These are phyloP conservation scores for Echeneis naucrates DNA, from an alignment of 2,797 vertebrate genomes.

Conservation along the genomic window DNA sequence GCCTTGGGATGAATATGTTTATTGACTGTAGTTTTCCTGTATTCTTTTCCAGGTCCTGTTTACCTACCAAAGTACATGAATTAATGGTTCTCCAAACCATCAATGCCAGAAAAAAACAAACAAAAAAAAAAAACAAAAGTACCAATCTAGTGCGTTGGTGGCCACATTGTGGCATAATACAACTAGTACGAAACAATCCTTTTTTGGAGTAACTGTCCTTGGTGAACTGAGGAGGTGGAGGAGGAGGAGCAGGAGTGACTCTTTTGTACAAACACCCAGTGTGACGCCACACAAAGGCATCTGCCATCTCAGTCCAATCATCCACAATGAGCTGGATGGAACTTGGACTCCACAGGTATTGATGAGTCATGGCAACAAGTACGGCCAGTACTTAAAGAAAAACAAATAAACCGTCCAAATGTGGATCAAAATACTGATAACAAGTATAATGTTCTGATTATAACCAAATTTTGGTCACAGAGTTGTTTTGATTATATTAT, in stretches of 20 bases:
- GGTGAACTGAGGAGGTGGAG: not conserved
- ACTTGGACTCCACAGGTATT: constrained; percentile 37
- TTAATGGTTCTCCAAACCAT: constrained; percentile 25
- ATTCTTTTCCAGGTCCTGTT: constrained; percentile 40
- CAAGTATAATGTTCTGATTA: not conserved
- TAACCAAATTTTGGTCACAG: not conserved
- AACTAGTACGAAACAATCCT: not conserved
- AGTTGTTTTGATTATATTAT: not conserved
- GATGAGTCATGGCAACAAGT: constrained; percentile 19
- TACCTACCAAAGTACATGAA: constrained; percentile 45
- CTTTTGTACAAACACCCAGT: not conserved
- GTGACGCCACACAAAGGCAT: not conserved
- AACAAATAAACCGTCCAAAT: constrained; percentile 29
- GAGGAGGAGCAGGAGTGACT: too few species aligned
- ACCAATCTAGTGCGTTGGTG: not conserved
- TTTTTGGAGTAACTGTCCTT: not conserved
- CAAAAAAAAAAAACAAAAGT: too few species aligned
- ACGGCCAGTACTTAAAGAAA: constrained; percentile 28
- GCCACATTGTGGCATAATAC: not conserved
- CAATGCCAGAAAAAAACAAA: too few species aligned
- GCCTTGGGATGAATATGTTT: too few species aligned
- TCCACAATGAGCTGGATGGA: not conserved
- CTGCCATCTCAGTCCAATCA: constrained; percentile 6
- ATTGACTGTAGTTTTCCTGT: too few species aligned
- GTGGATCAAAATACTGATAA: constrained; percentile 3